Evolutionary conservation across 2,113 vertebrate genomes (phyloP).

Genomic region (Blennius ocellaris): DNA sequence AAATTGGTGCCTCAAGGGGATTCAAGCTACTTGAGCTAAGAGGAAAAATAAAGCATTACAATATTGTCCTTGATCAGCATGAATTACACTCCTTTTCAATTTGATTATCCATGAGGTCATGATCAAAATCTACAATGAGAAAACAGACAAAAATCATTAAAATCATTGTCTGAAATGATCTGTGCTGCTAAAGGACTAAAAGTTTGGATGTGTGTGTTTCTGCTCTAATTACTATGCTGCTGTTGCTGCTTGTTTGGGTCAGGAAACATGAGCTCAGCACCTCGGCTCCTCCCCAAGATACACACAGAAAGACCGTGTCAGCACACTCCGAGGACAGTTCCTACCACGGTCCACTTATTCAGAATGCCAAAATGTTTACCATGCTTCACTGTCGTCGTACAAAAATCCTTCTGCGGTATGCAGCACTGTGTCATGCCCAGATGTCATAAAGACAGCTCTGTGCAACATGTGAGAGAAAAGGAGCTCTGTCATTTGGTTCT

Average conservation of each 20-base stretch:
- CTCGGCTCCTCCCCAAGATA: slow-evolving; percentile 57
- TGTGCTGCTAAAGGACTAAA: neutral
- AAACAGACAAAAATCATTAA: slow-evolving; percentile 3
- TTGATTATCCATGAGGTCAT: slow-evolving; percentile 1
- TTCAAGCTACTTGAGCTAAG: slow-evolving; percentile 8
- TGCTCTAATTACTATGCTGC: slow-evolving; percentile 45
- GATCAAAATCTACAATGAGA: too few species aligned
- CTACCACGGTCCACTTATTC: slow-evolving; percentile 28
- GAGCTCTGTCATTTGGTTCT: neutral
- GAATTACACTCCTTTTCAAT: slow-evolving; percentile 34
- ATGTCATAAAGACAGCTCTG: neutral
- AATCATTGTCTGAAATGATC: slow-evolving; percentile 27
- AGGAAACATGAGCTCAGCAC: slow-evolving; percentile 73
- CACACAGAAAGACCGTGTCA: slow-evolving; percentile 65
- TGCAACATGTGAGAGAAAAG: neutral
- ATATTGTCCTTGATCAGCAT: slow-evolving; percentile 39
- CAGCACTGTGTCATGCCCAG: neutral
- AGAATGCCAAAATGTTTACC: slow-evolving; percentile 39
- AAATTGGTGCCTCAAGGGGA: slow-evolving; percentile 15
- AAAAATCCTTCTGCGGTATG: neutral
- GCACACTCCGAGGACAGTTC: slow-evolving; percentile 52
- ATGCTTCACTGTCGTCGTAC: slow-evolving; percentile 10
- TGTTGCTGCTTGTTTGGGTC: slow-evolving; percentile 49
- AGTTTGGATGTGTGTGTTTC: slow-evolving; percentile 7
- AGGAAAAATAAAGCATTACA: slow-evolving; percentile 8